Evolutionary conservation across 2,113 vertebrate species (phyloP).

Genomic region (Plestiodon gilberti): DNA sequence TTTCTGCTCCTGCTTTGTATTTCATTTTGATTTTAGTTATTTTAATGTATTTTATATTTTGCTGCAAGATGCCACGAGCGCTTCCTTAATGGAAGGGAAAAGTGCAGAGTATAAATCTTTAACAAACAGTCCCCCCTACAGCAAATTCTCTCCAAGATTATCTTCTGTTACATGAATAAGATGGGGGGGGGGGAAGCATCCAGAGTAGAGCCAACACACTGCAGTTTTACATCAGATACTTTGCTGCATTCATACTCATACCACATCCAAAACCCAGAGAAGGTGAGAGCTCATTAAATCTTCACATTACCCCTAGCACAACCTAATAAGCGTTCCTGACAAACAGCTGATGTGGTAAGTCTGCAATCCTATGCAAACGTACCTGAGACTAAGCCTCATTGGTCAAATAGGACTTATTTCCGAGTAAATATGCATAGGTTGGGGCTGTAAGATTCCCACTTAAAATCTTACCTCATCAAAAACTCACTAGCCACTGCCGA

Average conservation of each 20-base stretch:
- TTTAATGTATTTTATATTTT: too few species aligned
- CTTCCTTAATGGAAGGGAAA: too few species aligned
- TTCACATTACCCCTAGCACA: background rate
- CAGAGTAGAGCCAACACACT: background rate
- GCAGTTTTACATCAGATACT: background rate
- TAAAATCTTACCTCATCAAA: background rate
- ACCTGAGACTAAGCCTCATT: too few species aligned
- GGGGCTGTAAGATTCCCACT: too few species aligned
- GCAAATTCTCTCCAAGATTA: slow-evolving; percentile 20
- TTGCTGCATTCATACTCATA: background rate
- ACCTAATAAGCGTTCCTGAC: background rate
- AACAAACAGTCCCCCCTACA: slow-evolving; percentile 14
- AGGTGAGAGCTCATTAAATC: background rate
- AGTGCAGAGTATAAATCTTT: too few species aligned
- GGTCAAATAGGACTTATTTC: too few species aligned
- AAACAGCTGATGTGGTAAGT: background rate
- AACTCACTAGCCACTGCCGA: background rate
- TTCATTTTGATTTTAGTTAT: too few species aligned
- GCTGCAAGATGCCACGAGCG: too few species aligned
- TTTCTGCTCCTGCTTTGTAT: too few species aligned
- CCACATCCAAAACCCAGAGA: background rate
- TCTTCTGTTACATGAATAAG: background rate
- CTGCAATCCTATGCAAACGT: background rate
- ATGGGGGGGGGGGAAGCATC: background rate
- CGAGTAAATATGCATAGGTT: too few species aligned